Evolutionary conservation across 2,888 invertebrate species (phyloP), one percentile per base, ranked within the genome.

Genomic region (Sphaerophoria taeniata): DNA sequence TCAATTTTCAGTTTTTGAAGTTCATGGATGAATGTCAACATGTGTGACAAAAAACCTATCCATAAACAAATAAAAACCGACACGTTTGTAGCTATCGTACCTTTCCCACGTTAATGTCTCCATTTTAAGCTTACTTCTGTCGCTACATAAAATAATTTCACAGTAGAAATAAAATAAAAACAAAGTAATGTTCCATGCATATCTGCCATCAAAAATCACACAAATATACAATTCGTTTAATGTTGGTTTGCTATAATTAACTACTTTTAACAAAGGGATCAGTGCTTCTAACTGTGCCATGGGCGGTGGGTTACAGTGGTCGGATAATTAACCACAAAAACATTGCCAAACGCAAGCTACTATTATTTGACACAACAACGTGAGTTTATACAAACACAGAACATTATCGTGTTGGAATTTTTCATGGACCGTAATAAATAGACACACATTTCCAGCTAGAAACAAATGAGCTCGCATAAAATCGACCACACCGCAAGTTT

Each of bases 321-420:
- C 49, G 49, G n/a, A n/a, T 49, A 49, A 49, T 49, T 49, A 49
- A n/a, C 49, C 49, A 49, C 49, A 49, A n/a, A 49, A 49, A 49
- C 49, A 49, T n/a, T 5, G 24, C 24, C 24, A 24, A 24, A 24
- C 24, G 24, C 39, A 2, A 39, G 9, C 9, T 39, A 39, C 9
- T 3, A 39, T 39, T 39, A 39, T 39, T 7, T 39, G 39, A 6
- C 39, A 7, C 39, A 39, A 3, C 39, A 39, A 3, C 39, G 0
- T 24, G 2, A 24, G 24, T 24, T 39, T 39, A 39, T 39, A 39
- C 6, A 9, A 39, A 39, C 6, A 16, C 12, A 49, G 49, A 49
- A 49, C 49, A 6, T 49, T 3, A 14, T 5, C 16, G 49, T 49
- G 49, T 49, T 49, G 49, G 4, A 14, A 14, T 49, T 49, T 14